Evolutionary conservation across 2,888 invertebrate species (phyloP).

Genomic region (Metacarcinus magister): DNA sequence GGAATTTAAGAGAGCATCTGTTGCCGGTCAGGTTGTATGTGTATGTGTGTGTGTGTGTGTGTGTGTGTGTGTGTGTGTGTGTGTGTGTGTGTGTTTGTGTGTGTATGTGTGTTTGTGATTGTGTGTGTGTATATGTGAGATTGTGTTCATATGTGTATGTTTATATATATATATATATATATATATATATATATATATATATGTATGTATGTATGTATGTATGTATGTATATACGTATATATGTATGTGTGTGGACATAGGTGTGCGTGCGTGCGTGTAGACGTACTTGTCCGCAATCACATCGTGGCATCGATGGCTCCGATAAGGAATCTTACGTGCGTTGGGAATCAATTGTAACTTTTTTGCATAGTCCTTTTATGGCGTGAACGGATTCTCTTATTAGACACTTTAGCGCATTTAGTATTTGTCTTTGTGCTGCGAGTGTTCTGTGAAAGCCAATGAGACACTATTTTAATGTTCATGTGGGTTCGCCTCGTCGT

Average conservation of each 20-base stretch:
- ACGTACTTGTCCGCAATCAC: neutral
- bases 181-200: neutral
- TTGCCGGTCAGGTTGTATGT: constrained; percentile 10
- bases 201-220: neutral
- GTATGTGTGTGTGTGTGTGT: neutral
- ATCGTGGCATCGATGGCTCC: constrained; percentile 12
- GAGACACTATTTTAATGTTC: neutral
- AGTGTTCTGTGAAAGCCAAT: neutral
- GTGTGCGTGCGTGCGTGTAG: constrained; percentile 34
- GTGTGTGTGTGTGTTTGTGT: constrained; percentile 32
- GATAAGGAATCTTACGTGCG: constrained; percentile 31
- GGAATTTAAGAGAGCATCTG: constrained; percentile 40
- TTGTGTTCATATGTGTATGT: neutral
- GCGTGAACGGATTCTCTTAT: neutral
- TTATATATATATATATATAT: neutral
- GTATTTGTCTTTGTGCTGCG: constrained; percentile 12
- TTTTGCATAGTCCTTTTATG: constrained; percentile 41
- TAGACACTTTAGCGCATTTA: neutral
- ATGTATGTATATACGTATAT: neutral
- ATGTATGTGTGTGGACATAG: neutral
- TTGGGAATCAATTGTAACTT: constrained; percentile 30
- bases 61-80: constrained; percentile 59
- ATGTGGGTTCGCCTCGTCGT: neutral
- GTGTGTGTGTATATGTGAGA: neutral
- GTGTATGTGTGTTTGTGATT: constrained; percentile 60